Evolutionary conservation across 2,797 vertebrate genomes (phyloP), one percentile per base, ranked within the genome.

Genomic region (Orestias chungarensis): DNA sequence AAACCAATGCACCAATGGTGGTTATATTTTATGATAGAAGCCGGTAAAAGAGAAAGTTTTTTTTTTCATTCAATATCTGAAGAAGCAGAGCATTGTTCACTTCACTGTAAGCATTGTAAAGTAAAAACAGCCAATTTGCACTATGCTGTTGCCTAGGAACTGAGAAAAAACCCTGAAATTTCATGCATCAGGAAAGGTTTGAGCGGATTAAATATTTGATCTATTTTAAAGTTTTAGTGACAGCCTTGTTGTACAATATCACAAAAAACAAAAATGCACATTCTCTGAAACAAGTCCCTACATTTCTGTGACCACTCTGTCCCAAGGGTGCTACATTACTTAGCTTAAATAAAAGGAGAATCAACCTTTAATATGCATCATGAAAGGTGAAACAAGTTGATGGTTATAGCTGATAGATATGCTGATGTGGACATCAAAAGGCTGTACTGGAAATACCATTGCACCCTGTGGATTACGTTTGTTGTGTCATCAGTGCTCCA

Each of bases 1-100:
- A 92, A 93, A 84, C 91, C 86, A 91, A 94, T 91, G 92, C 92
- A 93, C 92, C 79, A 83, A 91, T 87, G 89, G 87, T 87, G 86
- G 75, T 83, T 80, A 76, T 62, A 76, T 69, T 89, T 76, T 61
- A 84, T 78, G 82, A 71, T 65, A 88, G 80, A 82, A 77, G 85
- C 82, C 72, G 78, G 64, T 79, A 86, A 76, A 85, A 82, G 67
- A 78, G 65, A 77, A 70, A 64, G 61, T 54, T 76, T 86, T 85
- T 87, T 75, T 85, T 86, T 86, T 89, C 70, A 74, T 86, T 83
- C 86, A 67, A 74, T 85, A 83, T 84, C 84, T 83, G 81, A 75
- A 88, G 54, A 89, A 86, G 86, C 82, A 20, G 64, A 76, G 86
- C 85, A 55, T 82, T 76, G 79, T 88, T 86, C 64, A 69, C 84